These are phyloP conservation scores for Telenomus remus DNA, from an alignment of 1,140 invertebrate genomes.

Conservation along the genomic window DNA sequence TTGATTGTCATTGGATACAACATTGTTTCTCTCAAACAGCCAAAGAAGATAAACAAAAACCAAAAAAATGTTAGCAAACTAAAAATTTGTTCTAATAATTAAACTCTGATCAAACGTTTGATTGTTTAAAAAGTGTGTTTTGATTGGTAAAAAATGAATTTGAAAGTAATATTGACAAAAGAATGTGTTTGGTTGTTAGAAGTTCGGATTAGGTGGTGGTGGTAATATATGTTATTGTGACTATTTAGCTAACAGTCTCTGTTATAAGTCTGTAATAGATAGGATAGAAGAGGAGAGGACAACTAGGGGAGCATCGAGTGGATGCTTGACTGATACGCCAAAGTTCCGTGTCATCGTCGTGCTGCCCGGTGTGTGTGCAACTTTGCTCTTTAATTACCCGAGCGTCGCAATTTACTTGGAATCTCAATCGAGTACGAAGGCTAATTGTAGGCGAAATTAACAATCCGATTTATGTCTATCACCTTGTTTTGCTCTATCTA, in stretches of 20 bases:
- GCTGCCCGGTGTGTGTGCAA: slow-evolving; percentile 51
- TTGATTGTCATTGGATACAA: slow-evolving; percentile 1
- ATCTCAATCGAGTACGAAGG: slow-evolving; percentile 6
- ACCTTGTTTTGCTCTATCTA: too few species aligned
- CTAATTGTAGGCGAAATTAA: too few species aligned
- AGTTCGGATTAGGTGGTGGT: slow-evolving; percentile 21
- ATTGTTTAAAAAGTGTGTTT: too few species aligned
- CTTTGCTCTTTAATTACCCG: slow-evolving; percentile 27
- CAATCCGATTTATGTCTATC: too few species aligned
- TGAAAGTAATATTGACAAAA: neutral
- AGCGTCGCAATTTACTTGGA: too few species aligned
- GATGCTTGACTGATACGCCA: slow-evolving; percentile 70
- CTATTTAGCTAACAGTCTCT: slow-evolving; percentile 44
- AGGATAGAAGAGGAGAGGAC: slow-evolving; percentile 70
- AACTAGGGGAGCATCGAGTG: slow-evolving; percentile 73
- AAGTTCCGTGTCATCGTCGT: slow-evolving; percentile 70
- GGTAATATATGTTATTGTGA: slow-evolving; percentile 40
- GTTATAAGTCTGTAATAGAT: slow-evolving; percentile 74
- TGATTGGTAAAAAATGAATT: too few species aligned
- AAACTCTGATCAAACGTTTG: too few species aligned
- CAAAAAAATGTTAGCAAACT: too few species aligned
- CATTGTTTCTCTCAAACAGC: neutral
- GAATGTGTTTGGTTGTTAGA: neutral
- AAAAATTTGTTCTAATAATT: too few species aligned
- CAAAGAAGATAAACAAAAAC: too few species aligned